Evolutionary conservation across 1,140 invertebrate species (phyloP).

Genomic region (Conopomorpha cramerella): DNA sequence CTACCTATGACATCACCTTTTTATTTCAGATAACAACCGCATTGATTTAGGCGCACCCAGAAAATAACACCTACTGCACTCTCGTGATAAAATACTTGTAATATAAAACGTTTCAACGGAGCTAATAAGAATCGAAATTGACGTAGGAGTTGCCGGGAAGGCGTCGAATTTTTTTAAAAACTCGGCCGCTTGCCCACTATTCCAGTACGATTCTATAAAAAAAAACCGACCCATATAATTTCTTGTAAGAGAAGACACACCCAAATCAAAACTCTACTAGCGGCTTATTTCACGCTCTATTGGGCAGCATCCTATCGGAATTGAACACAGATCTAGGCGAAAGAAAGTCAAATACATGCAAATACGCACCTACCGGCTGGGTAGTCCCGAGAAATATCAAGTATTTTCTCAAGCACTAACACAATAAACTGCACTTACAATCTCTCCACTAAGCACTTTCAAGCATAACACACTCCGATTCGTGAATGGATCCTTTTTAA

Average conservation of each 20-base stretch:
- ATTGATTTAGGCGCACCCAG: too few species aligned
- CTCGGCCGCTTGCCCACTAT: too few species aligned
- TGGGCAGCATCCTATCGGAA: conserved; percentile 7
- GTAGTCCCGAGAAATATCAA: conserved; percentile 17
- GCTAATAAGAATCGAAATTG: too few species aligned
- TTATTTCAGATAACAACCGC: too few species aligned
- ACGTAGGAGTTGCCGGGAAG: too few species aligned
- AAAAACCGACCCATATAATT: conserved; percentile 30
- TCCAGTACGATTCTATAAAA: too few species aligned
- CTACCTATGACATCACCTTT: too few species aligned
- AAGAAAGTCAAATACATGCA: conserved; percentile 14
- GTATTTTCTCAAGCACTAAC: conserved; percentile 21
- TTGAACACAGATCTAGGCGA: conserved; percentile 13
- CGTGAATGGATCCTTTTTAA: conserved; percentile 30
- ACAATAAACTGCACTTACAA: conserved; percentile 27
- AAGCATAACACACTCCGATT: conserved; percentile 36
- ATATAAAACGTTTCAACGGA: too few species aligned
- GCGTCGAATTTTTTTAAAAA: too few species aligned
- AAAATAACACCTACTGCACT: too few species aligned
- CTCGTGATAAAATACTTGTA: too few species aligned
- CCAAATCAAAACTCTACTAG: conserved; percentile 10
- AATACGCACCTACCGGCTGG: conserved; percentile 43
- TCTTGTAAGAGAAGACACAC: conserved; percentile 18
- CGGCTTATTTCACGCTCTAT: conserved; percentile 8
- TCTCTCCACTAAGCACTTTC: conserved; percentile 46